These are phyloP conservation scores for Monomorium pharaonis DNA, from an alignment of 1,140 invertebrate genomes.

Conservation along the genomic window DNA sequence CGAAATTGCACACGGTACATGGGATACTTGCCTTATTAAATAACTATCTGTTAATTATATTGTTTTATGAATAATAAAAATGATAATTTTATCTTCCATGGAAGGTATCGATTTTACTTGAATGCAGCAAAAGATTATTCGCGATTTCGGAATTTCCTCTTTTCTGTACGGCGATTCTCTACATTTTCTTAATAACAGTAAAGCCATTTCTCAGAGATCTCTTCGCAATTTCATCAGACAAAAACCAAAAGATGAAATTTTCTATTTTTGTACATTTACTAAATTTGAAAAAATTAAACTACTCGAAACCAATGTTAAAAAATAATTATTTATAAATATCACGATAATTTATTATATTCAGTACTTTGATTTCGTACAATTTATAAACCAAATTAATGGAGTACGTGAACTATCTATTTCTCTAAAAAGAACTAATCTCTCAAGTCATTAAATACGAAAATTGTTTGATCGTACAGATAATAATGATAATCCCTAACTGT, in stretches of 20 bases:
- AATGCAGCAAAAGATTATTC: neutral
- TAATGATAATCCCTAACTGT: neutral
- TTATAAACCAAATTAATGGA: neutral
- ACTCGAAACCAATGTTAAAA: neutral
- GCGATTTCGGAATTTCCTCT: slow-evolving; percentile 48
- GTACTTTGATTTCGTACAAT: neutral
- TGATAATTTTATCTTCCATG: neutral
- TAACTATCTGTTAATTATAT: neutral
- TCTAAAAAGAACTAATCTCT: neutral
- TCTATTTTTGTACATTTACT: neutral
- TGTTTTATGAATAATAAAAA: neutral
- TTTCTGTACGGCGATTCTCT: neutral
- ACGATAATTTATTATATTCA: neutral
- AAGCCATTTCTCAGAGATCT: too few relatives aligned
- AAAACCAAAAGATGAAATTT: slow-evolving; percentile 40
- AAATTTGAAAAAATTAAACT: neutral
- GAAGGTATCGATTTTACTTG: neutral
- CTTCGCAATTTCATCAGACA: slow-evolving; percentile 8
- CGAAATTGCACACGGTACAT: neutral
- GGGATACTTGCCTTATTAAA: neutral
- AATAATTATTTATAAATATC: neutral
- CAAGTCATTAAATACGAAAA: neutral
- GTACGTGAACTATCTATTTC: neutral
- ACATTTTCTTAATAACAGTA: slow-evolving; percentile 57
- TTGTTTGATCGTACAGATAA: neutral